phyloP scores from a whole-genome alignment of 2,113 vertebrate genomes.

The Corapipo altera region DNA sequence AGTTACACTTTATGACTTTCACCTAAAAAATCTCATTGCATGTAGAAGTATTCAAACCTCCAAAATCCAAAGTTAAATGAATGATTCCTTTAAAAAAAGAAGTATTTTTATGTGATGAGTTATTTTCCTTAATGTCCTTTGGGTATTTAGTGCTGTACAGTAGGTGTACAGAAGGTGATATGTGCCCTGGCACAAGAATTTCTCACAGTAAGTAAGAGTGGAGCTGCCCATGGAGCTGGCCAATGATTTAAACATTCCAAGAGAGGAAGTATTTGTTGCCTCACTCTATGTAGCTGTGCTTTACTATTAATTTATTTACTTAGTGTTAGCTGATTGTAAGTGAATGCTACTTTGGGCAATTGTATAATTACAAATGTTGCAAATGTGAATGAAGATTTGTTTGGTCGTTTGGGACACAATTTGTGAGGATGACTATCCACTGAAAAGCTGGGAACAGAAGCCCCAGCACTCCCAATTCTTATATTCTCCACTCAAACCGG shows the following conservation, averaged over 20 bases:
- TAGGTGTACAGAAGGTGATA: neutral
- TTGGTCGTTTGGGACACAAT: neutral
- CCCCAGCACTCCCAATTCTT: neutral
- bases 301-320: neutral
- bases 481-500: neutral
- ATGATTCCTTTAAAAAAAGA: neutral
- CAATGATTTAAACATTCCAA: neutral
- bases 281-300: neutral
- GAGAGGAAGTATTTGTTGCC: neutral
- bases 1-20: neutral
- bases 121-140: neutral
- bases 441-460: neutral
- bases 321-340: neutral
- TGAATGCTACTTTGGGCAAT: neutral
- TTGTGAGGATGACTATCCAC: neutral
- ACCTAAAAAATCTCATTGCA: neutral
- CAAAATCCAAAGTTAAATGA: neutral
- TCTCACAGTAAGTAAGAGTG: neutral
- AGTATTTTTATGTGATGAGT: neutral
- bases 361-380: neutral
- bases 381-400: neutral
- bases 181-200: neutral
- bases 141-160: neutral
- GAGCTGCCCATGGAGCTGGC: neutral
- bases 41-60: neutral